These are phyloP conservation scores for Atta texana DNA, from an alignment of 1,140 invertebrate species.

Conservation along the genomic window DNA sequence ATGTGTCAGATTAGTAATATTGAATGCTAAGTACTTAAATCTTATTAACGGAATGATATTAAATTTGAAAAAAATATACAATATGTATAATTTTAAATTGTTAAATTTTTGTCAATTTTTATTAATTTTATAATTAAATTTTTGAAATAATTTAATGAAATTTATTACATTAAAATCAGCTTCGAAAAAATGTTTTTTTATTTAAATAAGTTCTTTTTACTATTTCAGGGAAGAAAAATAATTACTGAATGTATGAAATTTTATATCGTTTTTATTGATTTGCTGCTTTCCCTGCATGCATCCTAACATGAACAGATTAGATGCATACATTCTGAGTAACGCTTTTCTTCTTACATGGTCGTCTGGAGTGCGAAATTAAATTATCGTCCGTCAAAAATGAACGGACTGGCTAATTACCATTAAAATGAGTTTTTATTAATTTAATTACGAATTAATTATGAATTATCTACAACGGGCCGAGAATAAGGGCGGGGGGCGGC, in stretches of 20 bases:
- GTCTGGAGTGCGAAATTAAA: conserved; percentile 83
- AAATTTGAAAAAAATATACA: not conserved
- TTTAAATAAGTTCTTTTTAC: conserved; percentile 7
- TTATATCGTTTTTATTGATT: conserved; percentile 83
- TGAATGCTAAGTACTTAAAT: not conserved
- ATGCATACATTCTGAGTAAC: conserved; percentile 83
- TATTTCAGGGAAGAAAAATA: conserved; percentile 6
- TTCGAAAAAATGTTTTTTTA: not conserved
- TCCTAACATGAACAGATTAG: conserved; percentile 86
- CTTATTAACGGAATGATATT: not conserved
- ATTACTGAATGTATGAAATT: conserved; percentile 64
- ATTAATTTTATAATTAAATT: conserved; percentile 14
- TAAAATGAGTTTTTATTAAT: conserved; percentile 73
- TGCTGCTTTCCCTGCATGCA: conserved; percentile 82
- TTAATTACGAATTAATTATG: conserved; percentile 79
- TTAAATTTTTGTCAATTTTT: not conserved
- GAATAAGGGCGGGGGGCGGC: conserved; percentile 85
- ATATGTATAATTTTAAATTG: not conserved
- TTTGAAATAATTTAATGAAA: not conserved
- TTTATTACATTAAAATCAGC: not conserved
- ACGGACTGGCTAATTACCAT: conserved; percentile 73
- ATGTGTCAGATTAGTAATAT: conserved; percentile 23
- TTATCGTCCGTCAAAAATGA: conserved; percentile 78
- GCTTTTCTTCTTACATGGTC: conserved; percentile 80
- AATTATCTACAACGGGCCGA: conserved; percentile 87